Percentiles rank a stretch among this genome's conserved stretches.
Evolutionary conservation across 2,113 vertebrate genomes (phyloP).

Genomic region (Sinocyclocheilus anshuiensis): DNA sequence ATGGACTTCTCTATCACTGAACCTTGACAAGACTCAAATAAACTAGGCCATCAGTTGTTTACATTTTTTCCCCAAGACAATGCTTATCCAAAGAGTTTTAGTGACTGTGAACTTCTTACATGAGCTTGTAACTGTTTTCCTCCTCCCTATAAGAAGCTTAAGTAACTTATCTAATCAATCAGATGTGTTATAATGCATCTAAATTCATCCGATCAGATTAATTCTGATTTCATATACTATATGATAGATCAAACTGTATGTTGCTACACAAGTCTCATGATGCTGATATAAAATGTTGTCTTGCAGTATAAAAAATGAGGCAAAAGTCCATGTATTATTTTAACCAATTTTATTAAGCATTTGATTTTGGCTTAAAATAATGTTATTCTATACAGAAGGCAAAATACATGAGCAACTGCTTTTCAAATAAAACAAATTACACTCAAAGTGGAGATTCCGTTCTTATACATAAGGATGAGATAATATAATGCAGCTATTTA

Average conservation of each 20-base stretch:
- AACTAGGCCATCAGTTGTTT: not conserved
- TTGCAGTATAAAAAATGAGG: not conserved
- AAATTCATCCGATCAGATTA: not conserved
- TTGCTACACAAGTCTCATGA: not conserved
- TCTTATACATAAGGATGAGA: not conserved
- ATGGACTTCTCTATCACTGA: conserved; percentile 79
- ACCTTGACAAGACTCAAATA: conserved; percentile 5
- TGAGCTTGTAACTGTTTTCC: not conserved
- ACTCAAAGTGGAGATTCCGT: not conserved
- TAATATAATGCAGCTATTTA: not conserved
- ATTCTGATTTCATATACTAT: not conserved
- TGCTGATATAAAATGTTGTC: not conserved
- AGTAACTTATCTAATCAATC: not conserved
- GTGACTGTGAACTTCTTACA: not conserved
- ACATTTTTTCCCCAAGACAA: not conserved
- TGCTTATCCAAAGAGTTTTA: not conserved
- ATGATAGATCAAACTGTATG: not conserved
- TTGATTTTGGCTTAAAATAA: conserved; percentile 1
- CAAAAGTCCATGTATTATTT: not conserved
- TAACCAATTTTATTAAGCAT: not conserved
- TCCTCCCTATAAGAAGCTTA: too few relatives aligned
- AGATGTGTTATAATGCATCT: not conserved
- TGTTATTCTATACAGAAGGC: not conserved
- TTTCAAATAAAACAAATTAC: not conserved
- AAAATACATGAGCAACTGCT: not conserved